Conservation (phyloP, 2,888 invertebrate species). For the Tachystola acroxantha region DNA sequence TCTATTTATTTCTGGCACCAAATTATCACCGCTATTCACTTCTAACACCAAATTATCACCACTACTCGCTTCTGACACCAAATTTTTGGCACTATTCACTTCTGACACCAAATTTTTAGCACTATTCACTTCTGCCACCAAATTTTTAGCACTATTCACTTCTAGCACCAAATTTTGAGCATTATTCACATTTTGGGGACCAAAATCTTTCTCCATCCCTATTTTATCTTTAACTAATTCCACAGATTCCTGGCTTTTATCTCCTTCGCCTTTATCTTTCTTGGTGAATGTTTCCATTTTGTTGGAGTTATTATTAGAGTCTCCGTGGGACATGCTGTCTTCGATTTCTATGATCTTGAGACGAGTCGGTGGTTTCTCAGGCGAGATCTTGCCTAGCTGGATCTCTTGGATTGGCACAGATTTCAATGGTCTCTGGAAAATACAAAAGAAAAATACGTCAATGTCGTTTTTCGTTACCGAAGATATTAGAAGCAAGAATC, state of each 20-base stretch:
- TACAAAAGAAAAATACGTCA: not conserved
- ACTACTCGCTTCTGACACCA: conserved; percentile 76
- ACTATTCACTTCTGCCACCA: conserved; percentile 76
- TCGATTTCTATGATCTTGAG: conserved; percentile 49
- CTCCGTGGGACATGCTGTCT: conserved; percentile 32
- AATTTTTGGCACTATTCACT: too few relatives aligned
- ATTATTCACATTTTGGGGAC: conserved; percentile 75
- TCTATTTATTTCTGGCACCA: conserved; percentile 76
- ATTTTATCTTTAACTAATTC: conserved; percentile 35
- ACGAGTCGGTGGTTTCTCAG: conserved; percentile 42
- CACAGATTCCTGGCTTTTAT: conserved; percentile 37
- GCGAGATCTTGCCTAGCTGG: conserved; percentile 37
- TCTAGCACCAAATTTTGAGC: conserved; percentile 77
- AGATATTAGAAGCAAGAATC: too few relatives aligned
- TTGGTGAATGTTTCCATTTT: conserved; percentile 18
- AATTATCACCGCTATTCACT: conserved; percentile 54
- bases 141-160: too few relatives aligned
- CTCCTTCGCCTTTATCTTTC: conserved; percentile 19
- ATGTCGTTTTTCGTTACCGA: too few relatives aligned
- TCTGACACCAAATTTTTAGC: conserved; percentile 82
- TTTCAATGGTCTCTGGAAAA: conserved; percentile 73
- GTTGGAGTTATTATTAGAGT: conserved; percentile 40
- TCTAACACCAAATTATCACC: conserved; percentile 81
- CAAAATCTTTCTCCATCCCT: conserved; percentile 28
- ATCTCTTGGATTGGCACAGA: conserved; percentile 70